Conservation (phyloP, 2,888 invertebrate species). For the Pilophorus perplexus region DNA sequence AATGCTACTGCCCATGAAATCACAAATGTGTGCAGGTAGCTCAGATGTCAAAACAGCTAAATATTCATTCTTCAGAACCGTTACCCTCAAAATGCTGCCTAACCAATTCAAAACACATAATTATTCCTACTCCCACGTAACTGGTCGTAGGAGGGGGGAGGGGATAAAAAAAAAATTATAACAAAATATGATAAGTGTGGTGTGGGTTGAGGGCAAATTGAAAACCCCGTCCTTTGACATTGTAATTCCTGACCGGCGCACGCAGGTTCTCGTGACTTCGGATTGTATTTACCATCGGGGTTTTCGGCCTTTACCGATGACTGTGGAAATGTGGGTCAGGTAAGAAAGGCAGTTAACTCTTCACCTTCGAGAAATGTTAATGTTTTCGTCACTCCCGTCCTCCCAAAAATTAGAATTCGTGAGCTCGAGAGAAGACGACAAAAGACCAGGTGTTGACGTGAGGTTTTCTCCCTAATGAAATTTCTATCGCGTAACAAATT, state of each 20-base stretch:
- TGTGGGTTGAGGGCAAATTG: conserved; percentile 6
- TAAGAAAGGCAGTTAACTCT: conserved; percentile 1
- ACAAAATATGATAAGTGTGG: too few relatives aligned
- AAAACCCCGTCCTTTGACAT: not conserved
- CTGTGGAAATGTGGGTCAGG: conserved; percentile 13
- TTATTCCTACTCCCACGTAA: too few relatives aligned
- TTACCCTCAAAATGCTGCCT: too few relatives aligned
- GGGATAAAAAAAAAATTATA: too few relatives aligned
- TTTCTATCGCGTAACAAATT: not conserved
- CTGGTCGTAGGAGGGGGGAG: too few relatives aligned
- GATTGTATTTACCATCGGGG: not conserved
- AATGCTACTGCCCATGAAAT: too few relatives aligned
- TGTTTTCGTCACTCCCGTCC: conserved; percentile 13
- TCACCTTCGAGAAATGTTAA: conserved; percentile 10
- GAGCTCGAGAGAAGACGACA: not conserved
- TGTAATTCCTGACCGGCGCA: not conserved
- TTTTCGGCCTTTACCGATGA: conserved; percentile 5
- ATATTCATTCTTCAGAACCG: too few relatives aligned
- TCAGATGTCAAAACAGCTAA: too few relatives aligned
- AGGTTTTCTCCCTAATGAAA: not conserved
- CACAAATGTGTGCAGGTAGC: too few relatives aligned
- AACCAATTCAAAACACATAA: too few relatives aligned
- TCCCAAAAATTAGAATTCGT: conserved; percentile 4
- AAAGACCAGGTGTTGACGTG: conserved; percentile 17
- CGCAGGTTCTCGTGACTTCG: conserved; percentile 8